Base-by-base conservation (phyloP, 2,113 vertebrate species). In the Sylvietta virens region DNA sequence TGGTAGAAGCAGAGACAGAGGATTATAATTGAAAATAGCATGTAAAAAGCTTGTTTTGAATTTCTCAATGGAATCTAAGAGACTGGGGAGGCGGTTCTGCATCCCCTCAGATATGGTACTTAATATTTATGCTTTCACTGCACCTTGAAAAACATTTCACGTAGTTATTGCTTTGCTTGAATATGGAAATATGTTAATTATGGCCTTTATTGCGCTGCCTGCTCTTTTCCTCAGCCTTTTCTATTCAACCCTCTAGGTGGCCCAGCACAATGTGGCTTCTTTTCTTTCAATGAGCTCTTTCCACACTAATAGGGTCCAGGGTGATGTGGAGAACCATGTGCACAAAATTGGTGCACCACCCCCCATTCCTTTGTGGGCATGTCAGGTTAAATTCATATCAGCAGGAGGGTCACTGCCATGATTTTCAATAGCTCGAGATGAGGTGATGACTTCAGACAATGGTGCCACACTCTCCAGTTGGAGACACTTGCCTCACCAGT, bases 171-270 rank as follows among this genome's bases (percentile, higher is more conserved):
- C 98, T 98, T 98, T 98, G 97, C 98, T 97, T 98, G 98, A 99
- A 98, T 98, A 98, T 98, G 98, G 98, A 98, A 98, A 98, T 98
- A 98, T 98, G 98, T 97, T 98, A 98, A 98, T 98, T 88, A 86
- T 77, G 56, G 97, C 93, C 97, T 98, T 98, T 97, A 90, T 97
- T 85, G 76, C 67, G 1, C 96, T 97, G 97, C 97, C 96, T 96
- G 97, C 97, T 98, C 96, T 97, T 95, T 97, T 98, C 95, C 94
- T 97, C 80, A 96, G 89, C 81, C 93, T 97, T 96, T 97, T 95
- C 95, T 96, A 94, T 97, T 97, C 93, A 81, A 96, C 97, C 97
- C 98, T 98, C 98, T 98, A 98, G 98, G 98, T 98, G 98, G 98
- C 98, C 98, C 96, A 93, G 97, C 97, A 98, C 97, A 98, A 98